A percentile compares a stretch with the other conserved stretches of the same genome.
Conservation (phyloP, 2,888 invertebrate genomes). For the Selenia dentaria region DNA sequence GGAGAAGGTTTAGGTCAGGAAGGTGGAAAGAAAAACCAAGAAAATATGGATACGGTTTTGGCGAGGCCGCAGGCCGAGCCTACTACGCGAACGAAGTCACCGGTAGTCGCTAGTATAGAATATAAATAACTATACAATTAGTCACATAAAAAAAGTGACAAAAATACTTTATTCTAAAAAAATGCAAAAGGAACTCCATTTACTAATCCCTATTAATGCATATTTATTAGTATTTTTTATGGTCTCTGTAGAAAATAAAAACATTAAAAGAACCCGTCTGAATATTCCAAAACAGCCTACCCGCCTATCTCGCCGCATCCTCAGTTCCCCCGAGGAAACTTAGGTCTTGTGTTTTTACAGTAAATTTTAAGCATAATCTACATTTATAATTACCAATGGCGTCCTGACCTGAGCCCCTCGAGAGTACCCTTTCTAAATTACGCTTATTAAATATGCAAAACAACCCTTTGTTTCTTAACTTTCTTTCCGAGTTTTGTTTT, state of each 20-base stretch:
- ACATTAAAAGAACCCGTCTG: not conserved
- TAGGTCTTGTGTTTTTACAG: slow-evolving; percentile 38
- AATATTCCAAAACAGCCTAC: not conserved
- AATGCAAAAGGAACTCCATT: too few species aligned
- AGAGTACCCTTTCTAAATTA: slow-evolving; percentile 29
- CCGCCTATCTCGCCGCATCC: not conserved
- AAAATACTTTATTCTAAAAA: too few species aligned
- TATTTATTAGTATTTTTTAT: too few species aligned
- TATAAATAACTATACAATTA: too few species aligned
- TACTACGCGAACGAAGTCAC: too few species aligned
- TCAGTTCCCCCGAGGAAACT: slow-evolving; percentile 13
- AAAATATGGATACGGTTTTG: too few species aligned
- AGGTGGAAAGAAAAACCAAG: too few species aligned
- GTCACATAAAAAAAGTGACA: too few species aligned
- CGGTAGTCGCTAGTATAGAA: too few species aligned
- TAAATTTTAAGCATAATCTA: slow-evolving; percentile 29
- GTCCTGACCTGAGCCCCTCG: slow-evolving; percentile 15
- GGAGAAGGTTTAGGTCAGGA: too few species aligned
- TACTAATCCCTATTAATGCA: too few species aligned
- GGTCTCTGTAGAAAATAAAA: not conserved
- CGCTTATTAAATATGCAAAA: slow-evolving; percentile 35
- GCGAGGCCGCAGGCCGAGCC: too few species aligned
- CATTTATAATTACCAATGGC: slow-evolving; percentile 34
- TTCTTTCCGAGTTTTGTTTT: slow-evolving; percentile 26
- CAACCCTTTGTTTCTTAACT: slow-evolving; percentile 27